Evolutionary conservation across 2,888 invertebrate species (phyloP).

Genomic region (Apantesis nais): DNA sequence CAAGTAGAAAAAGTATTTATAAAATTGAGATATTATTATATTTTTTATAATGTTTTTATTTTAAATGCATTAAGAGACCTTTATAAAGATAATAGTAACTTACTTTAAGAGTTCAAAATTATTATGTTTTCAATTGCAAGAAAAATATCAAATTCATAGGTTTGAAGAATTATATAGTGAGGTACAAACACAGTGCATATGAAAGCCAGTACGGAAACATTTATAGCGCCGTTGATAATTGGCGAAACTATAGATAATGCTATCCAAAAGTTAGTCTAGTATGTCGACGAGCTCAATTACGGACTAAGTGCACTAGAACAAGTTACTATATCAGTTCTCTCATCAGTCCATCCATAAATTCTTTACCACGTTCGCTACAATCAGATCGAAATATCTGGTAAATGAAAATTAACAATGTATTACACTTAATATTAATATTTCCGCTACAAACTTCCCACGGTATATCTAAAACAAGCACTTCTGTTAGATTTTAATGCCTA

Average conservation of each 20-base stretch:
- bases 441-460: neutral
- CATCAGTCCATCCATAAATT: neutral
- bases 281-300: neutral
- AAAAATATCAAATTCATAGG: neutral
- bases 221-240: neutral
- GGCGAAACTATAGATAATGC: neutral
- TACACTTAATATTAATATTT: neutral
- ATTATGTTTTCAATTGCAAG: neutral
- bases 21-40: slow-evolving; percentile 24
- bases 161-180: too few relatives aligned
- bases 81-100: neutral
- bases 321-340: neutral
- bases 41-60: slow-evolving; percentile 18
- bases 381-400: neutral
- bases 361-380: neutral
- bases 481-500: neutral
- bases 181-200: too few relatives aligned
- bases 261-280: neutral
- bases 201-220: neutral
- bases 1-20: slow-evolving; percentile 51
- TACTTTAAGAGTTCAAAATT: neutral
- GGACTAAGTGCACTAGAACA: neutral
- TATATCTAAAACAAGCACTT: neutral
- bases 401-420: slow-evolving; percentile 1
- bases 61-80: slow-evolving; percentile 20